phyloP scores from a whole-genome alignment of 2,888 invertebrate species.

The Heliothis peltigera region DNA sequence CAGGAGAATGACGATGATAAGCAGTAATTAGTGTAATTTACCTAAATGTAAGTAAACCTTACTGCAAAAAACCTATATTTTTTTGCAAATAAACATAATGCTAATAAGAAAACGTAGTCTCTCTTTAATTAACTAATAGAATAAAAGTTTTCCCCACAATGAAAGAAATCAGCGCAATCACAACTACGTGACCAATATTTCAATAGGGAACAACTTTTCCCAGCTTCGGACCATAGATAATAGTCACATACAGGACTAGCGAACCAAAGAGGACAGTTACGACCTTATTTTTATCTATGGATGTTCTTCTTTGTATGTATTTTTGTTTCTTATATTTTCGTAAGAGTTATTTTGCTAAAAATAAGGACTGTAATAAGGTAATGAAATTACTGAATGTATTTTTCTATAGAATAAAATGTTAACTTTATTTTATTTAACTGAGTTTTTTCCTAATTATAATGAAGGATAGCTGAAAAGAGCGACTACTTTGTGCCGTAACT shows the following conservation, averaged over 20 bases:
- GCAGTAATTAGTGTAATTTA: too few relatives aligned
- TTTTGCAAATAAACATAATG: not conserved
- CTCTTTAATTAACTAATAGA: slow-evolving; percentile 50
- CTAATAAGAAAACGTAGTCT: slow-evolving; percentile 32
- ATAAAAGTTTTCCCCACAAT: slow-evolving; percentile 37
- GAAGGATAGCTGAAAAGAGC: too few relatives aligned
- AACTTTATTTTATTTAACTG: too few relatives aligned
- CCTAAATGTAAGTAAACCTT: too few relatives aligned
- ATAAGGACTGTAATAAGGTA: not conserved
- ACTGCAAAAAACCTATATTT: too few relatives aligned
- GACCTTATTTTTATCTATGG: slow-evolving; percentile 19
- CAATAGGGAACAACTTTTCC: slow-evolving; percentile 23
- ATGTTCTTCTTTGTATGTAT: slow-evolving; percentile 15
- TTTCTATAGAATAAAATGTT: too few relatives aligned
- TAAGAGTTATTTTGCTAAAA: slow-evolving; percentile 13
- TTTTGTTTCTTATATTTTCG: slow-evolving; percentile 2
- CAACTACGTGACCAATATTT: slow-evolving; percentile 35
- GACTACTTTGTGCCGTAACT: too few relatives aligned
- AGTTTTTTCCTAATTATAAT: too few relatives aligned
- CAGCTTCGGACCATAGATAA: slow-evolving; percentile 33
- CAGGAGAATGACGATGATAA: too few relatives aligned
- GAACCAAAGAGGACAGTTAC: slow-evolving; percentile 33
- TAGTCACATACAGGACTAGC: slow-evolving; percentile 27
- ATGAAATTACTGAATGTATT: not conserved
- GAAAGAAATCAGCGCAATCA: slow-evolving; percentile 43